A percentile compares a stretch with the other conserved stretches of the same genome.
Conservation (phyloP, 2,113 vertebrate genomes). For the Hipposideros armiger region DNA sequence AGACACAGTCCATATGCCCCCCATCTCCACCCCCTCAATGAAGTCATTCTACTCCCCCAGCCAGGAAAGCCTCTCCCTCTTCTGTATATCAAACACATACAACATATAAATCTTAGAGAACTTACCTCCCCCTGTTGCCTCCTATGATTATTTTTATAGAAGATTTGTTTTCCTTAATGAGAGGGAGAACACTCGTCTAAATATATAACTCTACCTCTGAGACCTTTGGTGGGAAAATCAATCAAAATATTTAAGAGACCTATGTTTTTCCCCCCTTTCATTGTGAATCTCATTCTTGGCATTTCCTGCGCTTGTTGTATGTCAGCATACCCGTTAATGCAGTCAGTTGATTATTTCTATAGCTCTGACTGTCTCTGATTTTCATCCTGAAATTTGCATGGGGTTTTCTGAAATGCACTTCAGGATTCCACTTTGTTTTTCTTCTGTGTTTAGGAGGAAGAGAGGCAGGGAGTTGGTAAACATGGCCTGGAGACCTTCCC, state of each 20-base stretch:
- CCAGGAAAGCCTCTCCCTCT: constrained; percentile 47
- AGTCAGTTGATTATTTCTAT: background rate
- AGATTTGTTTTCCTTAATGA: constrained; percentile 61
- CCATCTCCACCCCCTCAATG: background rate
- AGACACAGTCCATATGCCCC: constrained; percentile 26
- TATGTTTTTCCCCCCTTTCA: accelerated
- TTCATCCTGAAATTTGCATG: background rate
- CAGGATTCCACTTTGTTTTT: constrained; percentile 61
- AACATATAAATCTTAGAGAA: constrained; percentile 67
- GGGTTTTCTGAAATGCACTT: constrained; percentile 40
- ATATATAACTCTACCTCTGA: constrained; percentile 13
- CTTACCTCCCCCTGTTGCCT: constrained; percentile 40
- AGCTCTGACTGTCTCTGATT: background rate
- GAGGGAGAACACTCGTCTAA: constrained; percentile 56
- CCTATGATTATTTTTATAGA: constrained; percentile 63
- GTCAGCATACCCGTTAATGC: background rate
- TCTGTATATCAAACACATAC: constrained; percentile 16
- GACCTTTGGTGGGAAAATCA: background rate
- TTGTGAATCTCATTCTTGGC: background rate
- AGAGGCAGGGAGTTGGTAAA: constrained; percentile 52
- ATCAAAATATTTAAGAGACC: constrained; percentile 33
- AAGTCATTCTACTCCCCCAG: constrained; percentile 7
- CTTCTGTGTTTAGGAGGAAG: constrained; percentile 63
- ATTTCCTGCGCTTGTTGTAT: background rate
- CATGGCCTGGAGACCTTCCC: constrained; percentile 35